phyloP scores from a whole-genome alignment of 2,888 invertebrate species.

The Trissolcus brochymenae region DNA sequence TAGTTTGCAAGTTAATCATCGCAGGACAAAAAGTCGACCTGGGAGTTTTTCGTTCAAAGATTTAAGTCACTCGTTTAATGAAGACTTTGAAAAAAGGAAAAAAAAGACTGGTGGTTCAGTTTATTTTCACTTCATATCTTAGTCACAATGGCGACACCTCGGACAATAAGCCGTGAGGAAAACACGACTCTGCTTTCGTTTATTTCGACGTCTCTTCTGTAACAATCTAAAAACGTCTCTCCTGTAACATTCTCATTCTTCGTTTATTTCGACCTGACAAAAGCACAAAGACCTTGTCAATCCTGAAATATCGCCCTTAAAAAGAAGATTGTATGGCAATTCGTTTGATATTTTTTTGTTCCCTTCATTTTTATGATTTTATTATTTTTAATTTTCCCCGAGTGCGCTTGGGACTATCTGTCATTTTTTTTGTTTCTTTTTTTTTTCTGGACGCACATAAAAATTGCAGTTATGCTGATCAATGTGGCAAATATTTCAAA shows the following conservation, averaged over 20 bases:
- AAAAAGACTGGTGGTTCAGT: neutral
- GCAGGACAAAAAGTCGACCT: neutral
- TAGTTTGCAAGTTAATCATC: neutral
- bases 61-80: neutral
- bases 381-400: neutral
- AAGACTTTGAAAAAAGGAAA: neutral
- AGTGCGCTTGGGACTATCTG: neutral
- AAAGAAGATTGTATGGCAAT: too few relatives aligned
- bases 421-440: neutral
- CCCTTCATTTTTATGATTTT: constrained; percentile 1
- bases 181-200: constrained; percentile 16
- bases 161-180: neutral
- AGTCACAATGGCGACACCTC: neutral
- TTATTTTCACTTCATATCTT: neutral
- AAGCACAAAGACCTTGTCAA: constrained; percentile 21
- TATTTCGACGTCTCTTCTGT: neutral
- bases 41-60: too few relatives aligned
- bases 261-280: constrained; percentile 7
- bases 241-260: constrained; percentile 17
- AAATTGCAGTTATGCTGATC: constrained; percentile 21
- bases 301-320: constrained; percentile 11
- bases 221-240: constrained; percentile 20
- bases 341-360: too few relatives aligned
- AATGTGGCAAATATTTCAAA: constrained; percentile 41
- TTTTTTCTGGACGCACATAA: constrained; percentile 1